Conservation (phyloP, 2,888 invertebrate species). For the Sarcophaga variegata region DNA sequence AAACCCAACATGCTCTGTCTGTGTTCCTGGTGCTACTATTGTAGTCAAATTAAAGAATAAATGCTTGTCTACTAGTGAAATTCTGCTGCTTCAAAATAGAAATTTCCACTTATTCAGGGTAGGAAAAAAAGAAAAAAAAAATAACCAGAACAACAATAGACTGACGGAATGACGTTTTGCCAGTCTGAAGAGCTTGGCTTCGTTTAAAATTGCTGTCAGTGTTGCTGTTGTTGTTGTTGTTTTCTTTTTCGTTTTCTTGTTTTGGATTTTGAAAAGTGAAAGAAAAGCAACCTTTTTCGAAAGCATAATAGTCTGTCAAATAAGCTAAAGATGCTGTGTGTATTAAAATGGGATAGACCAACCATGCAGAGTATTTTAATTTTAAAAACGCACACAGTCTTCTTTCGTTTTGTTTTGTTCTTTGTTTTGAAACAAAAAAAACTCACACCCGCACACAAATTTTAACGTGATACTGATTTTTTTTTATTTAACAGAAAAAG, state of each 20-base stretch:
- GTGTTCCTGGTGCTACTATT: conserved; percentile 34
- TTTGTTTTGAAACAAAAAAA: too few relatives aligned
- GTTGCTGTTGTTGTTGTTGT: conserved; percentile 7
- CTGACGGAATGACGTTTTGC: conserved; percentile 33
- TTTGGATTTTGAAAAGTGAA: conserved; percentile 75
- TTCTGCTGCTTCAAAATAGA: conserved; percentile 19
- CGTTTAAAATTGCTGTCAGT: not conserved
- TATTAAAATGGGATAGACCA: not conserved
- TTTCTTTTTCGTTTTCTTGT: not conserved
- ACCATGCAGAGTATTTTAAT: too few relatives aligned
- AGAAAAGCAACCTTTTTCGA: conserved; percentile 78
- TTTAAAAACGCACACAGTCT: too few relatives aligned
- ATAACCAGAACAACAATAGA: conserved; percentile 18
- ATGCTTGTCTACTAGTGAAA: conserved; percentile 13
- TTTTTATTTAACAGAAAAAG: too few relatives aligned
- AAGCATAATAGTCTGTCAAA: conserved; percentile 79
- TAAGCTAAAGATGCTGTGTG: conserved; percentile 49
- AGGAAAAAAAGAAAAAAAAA: conserved; percentile 11
- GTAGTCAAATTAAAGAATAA: conserved; percentile 42
- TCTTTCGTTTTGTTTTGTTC: too few relatives aligned
- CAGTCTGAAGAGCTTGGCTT: conserved; percentile 19
- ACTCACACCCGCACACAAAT: too few relatives aligned
- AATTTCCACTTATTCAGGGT: conserved; percentile 33
- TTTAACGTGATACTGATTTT: too few relatives aligned
- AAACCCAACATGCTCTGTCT: conserved; percentile 60